Evolutionary conservation across 2,797 vertebrate species (phyloP).

Genomic region (Emys orbicularis): DNA sequence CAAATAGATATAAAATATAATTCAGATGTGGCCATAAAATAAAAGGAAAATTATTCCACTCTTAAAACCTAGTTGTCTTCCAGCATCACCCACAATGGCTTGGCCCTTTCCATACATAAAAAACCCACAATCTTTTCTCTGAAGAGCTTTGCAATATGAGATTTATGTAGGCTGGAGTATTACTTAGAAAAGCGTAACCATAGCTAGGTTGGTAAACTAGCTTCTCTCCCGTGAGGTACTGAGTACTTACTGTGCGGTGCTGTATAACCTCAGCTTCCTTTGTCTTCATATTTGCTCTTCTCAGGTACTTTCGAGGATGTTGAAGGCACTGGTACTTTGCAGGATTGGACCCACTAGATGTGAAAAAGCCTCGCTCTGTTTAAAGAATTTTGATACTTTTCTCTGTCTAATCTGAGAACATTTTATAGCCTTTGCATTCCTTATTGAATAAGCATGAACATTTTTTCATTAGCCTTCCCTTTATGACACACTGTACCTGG

Average conservation of each 20-base stretch:
- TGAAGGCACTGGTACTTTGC: neutral
- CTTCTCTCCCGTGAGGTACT: neutral
- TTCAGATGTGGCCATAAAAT: neutral
- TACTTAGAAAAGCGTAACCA: neutral
- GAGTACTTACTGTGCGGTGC: neutral
- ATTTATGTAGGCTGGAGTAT: neutral
- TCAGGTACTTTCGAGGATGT: neutral
- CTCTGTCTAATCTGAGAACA: constrained; percentile 57
- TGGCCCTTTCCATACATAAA: neutral
- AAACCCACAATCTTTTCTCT: neutral
- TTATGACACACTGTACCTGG: constrained; percentile 67
- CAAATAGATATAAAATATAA: neutral
- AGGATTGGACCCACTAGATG: constrained; percentile 2
- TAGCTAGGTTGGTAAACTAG: neutral
- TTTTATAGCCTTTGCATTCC: constrained; percentile 50
- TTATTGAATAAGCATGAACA: constrained; percentile 73
- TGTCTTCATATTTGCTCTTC: neutral
- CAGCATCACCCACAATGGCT: neutral
- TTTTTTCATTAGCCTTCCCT: constrained; percentile 65
- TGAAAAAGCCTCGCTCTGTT: constrained; percentile 42
- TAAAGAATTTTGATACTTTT: constrained; percentile 68
- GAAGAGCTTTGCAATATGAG: neutral
- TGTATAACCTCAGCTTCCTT: neutral
- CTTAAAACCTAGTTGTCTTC: neutral
- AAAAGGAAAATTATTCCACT: neutral